Evolutionary conservation across 1,140 invertebrate genomes (phyloP).

Genomic region (Zaprionus ornatus): DNA sequence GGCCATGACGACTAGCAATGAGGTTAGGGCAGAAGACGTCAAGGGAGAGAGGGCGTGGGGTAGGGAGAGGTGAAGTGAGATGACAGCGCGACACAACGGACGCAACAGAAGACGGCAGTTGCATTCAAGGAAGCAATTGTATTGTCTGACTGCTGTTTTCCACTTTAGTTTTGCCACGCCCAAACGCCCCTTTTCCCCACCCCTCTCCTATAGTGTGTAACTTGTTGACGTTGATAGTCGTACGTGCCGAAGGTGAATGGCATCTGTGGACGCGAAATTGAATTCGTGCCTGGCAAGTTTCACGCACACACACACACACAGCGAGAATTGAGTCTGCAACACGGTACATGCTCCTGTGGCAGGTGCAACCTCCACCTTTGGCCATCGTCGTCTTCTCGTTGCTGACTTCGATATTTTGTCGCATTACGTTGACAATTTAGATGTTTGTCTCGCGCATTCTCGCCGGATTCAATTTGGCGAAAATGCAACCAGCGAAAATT

Average conservation of each 20-base stretch:
- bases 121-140: conserved; percentile 81
- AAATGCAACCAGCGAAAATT: conserved; percentile 66
- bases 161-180: conserved; percentile 73
- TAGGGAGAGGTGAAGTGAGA: conserved; percentile 40
- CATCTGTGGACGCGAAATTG: conserved; percentile 82
- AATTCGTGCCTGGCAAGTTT: conserved; percentile 77
- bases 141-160: conserved; percentile 81
- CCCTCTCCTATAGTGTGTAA: conserved; percentile 51
- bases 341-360: conserved; percentile 2
- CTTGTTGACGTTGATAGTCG: conserved; percentile 81
- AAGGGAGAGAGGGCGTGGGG: not conserved
- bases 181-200: not conserved
- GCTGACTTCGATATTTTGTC: conserved; percentile 82
- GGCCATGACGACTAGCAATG: conserved; percentile 47
- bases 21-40: not conserved
- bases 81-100: conserved; percentile 34
- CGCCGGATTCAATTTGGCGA: conserved; percentile 70
- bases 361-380: conserved; percentile 9
- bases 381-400: conserved; percentile 4
- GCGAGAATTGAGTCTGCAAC: not conserved
- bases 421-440: conserved; percentile 82
- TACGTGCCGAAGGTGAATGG: conserved; percentile 82
- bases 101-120: conserved; percentile 32
- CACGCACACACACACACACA: conserved; percentile 27
- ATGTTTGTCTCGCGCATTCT: conserved; percentile 80